Evolutionary conservation across 2,797 vertebrate genomes (phyloP).

Genomic region (Rousettus madagascariensis): DNA sequence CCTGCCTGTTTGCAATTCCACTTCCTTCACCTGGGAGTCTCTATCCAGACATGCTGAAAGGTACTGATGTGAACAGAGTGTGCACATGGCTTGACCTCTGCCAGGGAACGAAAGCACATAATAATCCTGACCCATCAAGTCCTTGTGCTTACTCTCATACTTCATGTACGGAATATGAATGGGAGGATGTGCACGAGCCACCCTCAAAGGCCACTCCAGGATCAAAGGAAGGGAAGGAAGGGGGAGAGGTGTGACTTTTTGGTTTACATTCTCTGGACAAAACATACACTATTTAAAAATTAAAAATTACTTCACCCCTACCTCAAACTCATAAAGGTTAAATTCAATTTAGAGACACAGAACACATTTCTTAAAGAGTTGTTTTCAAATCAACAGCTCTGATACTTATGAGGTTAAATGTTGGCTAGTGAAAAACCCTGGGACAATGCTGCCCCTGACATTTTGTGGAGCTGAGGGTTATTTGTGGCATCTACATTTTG

Average conservation of each 20-base stretch:
- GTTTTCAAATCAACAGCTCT: not conserved
- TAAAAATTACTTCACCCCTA: not conserved
- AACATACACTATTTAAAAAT: not conserved
- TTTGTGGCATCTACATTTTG: too few relatives aligned
- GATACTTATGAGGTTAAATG: not conserved
- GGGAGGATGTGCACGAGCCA: not conserved
- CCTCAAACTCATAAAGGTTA: not conserved
- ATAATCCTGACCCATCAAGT: not conserved
- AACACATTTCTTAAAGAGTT: not conserved
- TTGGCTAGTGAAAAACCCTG: not conserved
- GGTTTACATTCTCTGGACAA: not conserved
- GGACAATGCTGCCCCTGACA: not conserved
- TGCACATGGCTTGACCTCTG: not conserved
- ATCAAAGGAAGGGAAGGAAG: not conserved
- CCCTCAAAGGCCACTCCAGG: not conserved
- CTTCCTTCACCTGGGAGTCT: not conserved
- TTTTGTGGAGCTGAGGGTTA: not conserved
- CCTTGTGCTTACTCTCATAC: not conserved
- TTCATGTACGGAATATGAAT: rapidly evolving
- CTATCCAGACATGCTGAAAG: not conserved
- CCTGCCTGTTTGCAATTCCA: not conserved
- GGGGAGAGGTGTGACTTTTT: not conserved
- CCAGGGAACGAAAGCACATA: not conserved
- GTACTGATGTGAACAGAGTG: not conserved
- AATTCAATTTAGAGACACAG: not conserved